These are phyloP conservation scores for Eonycteris spelaea DNA, from an alignment of 2,113 vertebrate genomes.

Conservation along the genomic window DNA sequence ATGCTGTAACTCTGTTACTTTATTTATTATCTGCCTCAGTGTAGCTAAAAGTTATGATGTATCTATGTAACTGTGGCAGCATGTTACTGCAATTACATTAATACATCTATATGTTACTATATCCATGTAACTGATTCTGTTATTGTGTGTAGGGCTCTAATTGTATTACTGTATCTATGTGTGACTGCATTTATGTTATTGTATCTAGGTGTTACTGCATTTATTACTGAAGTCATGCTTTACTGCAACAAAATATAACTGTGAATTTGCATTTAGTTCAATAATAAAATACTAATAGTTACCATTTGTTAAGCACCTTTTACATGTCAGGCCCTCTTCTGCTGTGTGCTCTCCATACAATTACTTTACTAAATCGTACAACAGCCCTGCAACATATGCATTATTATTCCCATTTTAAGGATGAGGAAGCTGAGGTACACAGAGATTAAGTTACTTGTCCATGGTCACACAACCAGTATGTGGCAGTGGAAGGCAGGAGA, in stretches of 20 bases:
- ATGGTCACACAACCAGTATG: background rate
- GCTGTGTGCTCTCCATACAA: background rate
- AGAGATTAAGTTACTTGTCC: background rate
- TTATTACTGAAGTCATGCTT: background rate
- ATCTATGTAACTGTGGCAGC: background rate
- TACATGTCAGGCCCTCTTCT: background rate
- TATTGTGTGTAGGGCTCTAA: background rate
- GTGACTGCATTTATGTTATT: background rate
- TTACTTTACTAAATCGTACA: background rate
- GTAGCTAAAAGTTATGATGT: background rate
- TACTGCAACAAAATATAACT: background rate
- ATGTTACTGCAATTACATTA: background rate
- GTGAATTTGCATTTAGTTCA: background rate
- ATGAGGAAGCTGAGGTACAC: background rate
- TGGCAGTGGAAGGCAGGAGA: background rate
- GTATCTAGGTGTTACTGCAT: background rate
- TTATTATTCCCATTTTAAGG: constrained; percentile 12
- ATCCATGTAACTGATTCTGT: background rate
- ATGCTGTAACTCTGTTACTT: background rate
- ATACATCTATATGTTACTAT: background rate
- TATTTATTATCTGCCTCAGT: background rate
- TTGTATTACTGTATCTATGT: background rate
- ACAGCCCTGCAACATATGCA: background rate
- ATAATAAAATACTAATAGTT: constrained; percentile 36
- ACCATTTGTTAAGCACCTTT: background rate